These are phyloP conservation scores for Clarias fuscus DNA, from an alignment of 2,797 vertebrate species.

Conservation along the genomic window DNA sequence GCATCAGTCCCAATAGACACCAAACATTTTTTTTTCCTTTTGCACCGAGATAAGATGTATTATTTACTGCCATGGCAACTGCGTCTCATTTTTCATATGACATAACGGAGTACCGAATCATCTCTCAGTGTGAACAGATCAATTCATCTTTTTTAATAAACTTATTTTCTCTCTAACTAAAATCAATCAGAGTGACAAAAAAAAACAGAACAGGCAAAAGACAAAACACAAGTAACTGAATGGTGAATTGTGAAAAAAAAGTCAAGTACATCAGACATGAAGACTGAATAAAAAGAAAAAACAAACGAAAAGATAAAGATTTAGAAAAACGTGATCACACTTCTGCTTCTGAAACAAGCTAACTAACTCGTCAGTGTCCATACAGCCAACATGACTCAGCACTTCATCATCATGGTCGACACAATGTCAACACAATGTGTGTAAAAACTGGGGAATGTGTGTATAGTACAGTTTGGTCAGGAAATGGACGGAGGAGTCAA, in stretches of 20 bases:
- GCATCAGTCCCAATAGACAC: background rate
- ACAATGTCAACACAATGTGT: constrained; percentile 32
- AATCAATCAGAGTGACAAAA: constrained; percentile 62
- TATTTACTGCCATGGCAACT: background rate
- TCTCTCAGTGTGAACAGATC: constrained; percentile 39
- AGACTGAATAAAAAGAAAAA: constrained; percentile 70
- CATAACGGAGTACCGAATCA: constrained; percentile 2
- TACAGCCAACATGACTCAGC: constrained; percentile 28
- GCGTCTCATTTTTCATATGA: background rate
- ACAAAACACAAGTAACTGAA: constrained; percentile 57
- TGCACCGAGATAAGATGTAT: background rate
- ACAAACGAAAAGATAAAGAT: constrained; percentile 56
- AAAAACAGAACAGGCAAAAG: constrained; percentile 56
- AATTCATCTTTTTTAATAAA: constrained; percentile 64
- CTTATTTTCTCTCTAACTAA: constrained; percentile 68
- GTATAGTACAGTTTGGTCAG: constrained; percentile 15
- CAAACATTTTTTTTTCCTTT: background rate
- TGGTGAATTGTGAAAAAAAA: constrained; percentile 38
- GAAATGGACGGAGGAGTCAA: constrained; percentile 20
- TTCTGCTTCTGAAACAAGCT: constrained; percentile 33
- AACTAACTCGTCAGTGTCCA: constrained; percentile 40
- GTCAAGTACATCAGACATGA: constrained; percentile 63
- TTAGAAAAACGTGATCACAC: constrained; percentile 19
- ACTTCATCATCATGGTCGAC: constrained; percentile 34
- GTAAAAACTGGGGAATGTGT: constrained; percentile 22